Evolutionary conservation across 2,888 invertebrate species (phyloP).

Genomic region (Tethea ocularis): DNA sequence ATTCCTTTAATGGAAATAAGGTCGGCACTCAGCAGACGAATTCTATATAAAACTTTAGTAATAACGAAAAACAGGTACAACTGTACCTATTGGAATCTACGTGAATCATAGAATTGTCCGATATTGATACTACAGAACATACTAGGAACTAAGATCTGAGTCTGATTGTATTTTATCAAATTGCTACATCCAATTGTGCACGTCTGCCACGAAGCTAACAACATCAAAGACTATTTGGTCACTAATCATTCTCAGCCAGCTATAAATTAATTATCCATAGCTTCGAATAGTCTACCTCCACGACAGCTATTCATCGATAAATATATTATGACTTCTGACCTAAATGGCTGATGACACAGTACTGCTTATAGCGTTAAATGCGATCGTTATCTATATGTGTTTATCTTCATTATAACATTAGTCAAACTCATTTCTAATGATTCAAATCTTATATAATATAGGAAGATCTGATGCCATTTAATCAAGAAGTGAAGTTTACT

Average conservation of each 20-base stretch:
- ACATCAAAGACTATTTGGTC: slow-evolving; percentile 25
- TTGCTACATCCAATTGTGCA: slow-evolving; percentile 23
- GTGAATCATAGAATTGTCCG: neutral
- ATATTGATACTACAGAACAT: neutral
- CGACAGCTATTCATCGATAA: neutral
- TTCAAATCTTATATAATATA: too few species aligned
- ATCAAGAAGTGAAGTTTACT: too few species aligned
- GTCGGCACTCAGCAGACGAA: too few species aligned
- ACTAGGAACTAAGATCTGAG: neutral
- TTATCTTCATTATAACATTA: too few species aligned
- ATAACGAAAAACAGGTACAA: too few species aligned
- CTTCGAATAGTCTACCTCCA: neutral
- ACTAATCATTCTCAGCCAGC: slow-evolving; percentile 6
- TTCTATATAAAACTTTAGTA: too few species aligned
- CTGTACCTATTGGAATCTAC: neutral
- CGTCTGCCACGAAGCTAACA: slow-evolving; percentile 10
- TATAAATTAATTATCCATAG: slow-evolving; percentile 5
- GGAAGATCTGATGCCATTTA: too few species aligned
- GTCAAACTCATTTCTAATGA: too few species aligned
- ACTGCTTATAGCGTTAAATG: neutral
- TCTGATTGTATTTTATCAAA: slow-evolving; percentile 22
- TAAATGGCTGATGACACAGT: neutral
- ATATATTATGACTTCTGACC: neutral
- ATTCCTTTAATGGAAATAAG: neutral
- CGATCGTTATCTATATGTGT: too few species aligned